Percentiles rank a stretch among this genome's conserved stretches.
These are phyloP conservation scores for Rhagologus leucostigma DNA, from an alignment of 2,113 vertebrate genomes.

Conservation along the genomic window DNA sequence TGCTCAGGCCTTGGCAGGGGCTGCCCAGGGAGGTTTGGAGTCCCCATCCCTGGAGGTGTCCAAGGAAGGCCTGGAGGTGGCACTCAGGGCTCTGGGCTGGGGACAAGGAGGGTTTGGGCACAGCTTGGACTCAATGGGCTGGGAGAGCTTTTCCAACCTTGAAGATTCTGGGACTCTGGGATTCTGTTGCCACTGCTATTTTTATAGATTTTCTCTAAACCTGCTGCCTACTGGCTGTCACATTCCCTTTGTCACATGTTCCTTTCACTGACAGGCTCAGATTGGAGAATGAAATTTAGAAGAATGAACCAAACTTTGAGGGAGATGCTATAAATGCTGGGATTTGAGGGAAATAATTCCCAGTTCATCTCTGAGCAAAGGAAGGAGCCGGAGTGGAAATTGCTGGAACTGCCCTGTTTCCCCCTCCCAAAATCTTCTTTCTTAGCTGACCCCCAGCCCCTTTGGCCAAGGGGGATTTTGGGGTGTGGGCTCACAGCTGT, in stretches of 20 bases:
- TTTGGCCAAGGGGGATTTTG: not conserved
- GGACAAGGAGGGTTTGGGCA: not conserved
- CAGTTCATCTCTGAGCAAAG: not conserved
- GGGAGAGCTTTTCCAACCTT: not conserved
- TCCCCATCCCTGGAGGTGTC: not conserved
- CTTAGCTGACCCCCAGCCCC: not conserved
- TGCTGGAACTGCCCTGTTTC: not conserved
- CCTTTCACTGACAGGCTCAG: not conserved
- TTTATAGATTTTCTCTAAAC: not conserved
- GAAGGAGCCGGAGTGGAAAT: not conserved
- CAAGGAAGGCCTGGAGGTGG: rapidly evolving
- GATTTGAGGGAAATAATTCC: not conserved
- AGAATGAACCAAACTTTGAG: not conserved
- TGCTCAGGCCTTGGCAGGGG: not conserved
- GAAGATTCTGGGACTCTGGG: not conserved
- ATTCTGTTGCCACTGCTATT: not conserved
- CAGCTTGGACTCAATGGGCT: rapidly evolving
- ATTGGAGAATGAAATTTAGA: not conserved
- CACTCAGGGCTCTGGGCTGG: not conserved
- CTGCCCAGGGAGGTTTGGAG: not conserved
- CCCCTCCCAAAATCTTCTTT: not conserved
- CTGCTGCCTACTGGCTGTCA: not conserved
- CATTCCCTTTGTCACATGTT: not conserved
- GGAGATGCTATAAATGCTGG: not conserved
- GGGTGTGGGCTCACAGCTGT: not conserved